These are phyloP conservation scores for Australoheros facetus DNA, from an alignment of 2,797 vertebrate species.

Conservation along the genomic window DNA sequence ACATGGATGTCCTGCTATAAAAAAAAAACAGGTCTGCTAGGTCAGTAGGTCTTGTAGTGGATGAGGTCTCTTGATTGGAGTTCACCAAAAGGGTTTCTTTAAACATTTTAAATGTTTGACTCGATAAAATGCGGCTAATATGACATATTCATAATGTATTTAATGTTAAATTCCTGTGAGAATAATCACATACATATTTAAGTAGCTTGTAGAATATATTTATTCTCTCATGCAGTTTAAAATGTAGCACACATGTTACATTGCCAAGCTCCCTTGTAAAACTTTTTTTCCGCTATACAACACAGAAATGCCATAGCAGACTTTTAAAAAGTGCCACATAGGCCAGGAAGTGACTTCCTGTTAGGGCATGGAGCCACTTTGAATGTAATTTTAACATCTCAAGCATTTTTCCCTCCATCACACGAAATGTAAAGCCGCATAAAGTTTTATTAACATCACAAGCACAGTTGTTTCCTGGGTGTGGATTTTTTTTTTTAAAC, in stretches of 20 bases:
- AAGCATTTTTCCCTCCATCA: slow-evolving; percentile 21
- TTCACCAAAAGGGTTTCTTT: background rate
- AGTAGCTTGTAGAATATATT: slow-evolving; percentile 36
- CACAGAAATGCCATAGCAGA: slow-evolving; percentile 32
- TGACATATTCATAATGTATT: slow-evolving; percentile 4
- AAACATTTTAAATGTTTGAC: background rate
- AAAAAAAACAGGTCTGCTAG: too few species aligned
- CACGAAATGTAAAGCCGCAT: slow-evolving; percentile 39
- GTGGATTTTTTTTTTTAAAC: slow-evolving; percentile 56
- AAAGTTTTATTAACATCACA: slow-evolving; percentile 55
- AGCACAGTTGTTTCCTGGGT: slow-evolving; percentile 61
- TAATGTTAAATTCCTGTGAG: slow-evolving; percentile 17
- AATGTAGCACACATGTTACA: slow-evolving; percentile 41
- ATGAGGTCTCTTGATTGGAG: background rate
- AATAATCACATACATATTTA: slow-evolving; percentile 28
- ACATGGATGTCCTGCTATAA: too few species aligned
- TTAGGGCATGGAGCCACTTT: slow-evolving; percentile 33
- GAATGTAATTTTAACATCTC: slow-evolving; percentile 52
- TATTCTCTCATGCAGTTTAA: slow-evolving; percentile 21
- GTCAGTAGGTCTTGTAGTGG: background rate
- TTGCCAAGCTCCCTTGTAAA: slow-evolving; percentile 48
- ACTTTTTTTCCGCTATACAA: slow-evolving; percentile 7
- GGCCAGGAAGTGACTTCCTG: slow-evolving; percentile 54
- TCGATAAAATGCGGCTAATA: background rate
- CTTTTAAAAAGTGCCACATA: slow-evolving; percentile 54